Conservation (phyloP, 2,113 vertebrate genomes). For the Nothoprocta perdicaria region DNA sequence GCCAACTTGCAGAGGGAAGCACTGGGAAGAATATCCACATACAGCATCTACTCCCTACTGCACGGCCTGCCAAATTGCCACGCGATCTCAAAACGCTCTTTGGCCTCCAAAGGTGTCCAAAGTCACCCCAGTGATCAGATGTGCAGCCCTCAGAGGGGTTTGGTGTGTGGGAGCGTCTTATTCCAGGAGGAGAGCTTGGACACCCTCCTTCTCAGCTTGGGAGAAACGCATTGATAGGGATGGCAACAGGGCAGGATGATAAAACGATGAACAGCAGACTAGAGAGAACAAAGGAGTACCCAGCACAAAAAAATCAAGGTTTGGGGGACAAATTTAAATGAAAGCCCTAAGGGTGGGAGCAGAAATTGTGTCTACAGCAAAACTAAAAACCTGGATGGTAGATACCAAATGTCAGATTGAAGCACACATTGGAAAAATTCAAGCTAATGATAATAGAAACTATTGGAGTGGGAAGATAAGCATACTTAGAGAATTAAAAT, state of each 20-base stretch:
- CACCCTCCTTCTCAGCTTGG: not conserved
- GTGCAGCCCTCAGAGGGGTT: not conserved
- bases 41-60: conserved; percentile 51
- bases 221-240: not conserved
- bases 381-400: not conserved
- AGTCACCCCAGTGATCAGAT: not conserved
- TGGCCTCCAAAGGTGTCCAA: not conserved
- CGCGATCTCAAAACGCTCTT: not conserved
- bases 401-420: not conserved
- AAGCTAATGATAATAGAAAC: not conserved
- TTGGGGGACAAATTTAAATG: not conserved
- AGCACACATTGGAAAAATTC: not conserved
- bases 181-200: not conserved
- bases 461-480: not conserved
- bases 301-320: not conserved
- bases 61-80: not conserved
- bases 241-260: not conserved
- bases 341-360: not conserved
- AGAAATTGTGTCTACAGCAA: not conserved
- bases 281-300: not conserved
- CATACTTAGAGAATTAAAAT: not conserved
- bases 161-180: not conserved
- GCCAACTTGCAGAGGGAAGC: not conserved
- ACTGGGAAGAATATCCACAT: not conserved
- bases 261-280: not conserved